Percentiles rank a stretch among this genome's conserved stretches.
phyloP scores from a whole-genome alignment of 2,888 invertebrate genomes.

The Capitulum mitella region DNA sequence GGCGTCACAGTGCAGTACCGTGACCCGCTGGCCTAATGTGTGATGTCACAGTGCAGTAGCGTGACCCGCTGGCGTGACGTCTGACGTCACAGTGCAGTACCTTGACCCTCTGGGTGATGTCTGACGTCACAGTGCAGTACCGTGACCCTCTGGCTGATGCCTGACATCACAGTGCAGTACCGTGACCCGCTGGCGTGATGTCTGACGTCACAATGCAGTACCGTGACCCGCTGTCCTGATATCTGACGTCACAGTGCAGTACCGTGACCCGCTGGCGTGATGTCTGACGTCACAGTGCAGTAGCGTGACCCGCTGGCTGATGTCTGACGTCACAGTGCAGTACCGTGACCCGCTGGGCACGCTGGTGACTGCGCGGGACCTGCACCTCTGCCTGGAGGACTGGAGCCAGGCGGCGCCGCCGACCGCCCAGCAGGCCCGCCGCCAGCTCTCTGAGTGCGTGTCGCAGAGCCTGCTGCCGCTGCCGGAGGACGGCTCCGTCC shows the following conservation, averaged over 20 bases:
- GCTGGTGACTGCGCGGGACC: not conserved
- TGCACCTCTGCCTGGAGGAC: not conserved
- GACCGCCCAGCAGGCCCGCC: not conserved
- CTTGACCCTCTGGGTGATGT: too few species aligned
- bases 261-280: not conserved
- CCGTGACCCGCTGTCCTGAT: not conserved
- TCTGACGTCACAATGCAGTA: not conserved
- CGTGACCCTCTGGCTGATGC: too few species aligned
- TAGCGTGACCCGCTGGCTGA: not conserved
- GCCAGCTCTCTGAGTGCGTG: not conserved
- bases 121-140: too few species aligned
- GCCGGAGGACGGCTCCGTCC: constrained; percentile 46
- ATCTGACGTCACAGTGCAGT: not conserved
- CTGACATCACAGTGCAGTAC: not conserved
- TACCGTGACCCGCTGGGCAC: constrained; percentile 20
- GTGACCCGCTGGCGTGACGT: too few species aligned
- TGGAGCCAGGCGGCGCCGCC: not conserved
- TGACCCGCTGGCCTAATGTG: too few species aligned
- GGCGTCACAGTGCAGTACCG: not conserved
- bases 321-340: not conserved
- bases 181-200: not conserved
- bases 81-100: too few species aligned
- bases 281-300: not conserved
- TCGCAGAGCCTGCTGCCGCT: not conserved
- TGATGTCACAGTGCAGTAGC: too few species aligned